Evolutionary conservation across 2,113 vertebrate species (phyloP).

Genomic region (Zosterops pallidus): DNA sequence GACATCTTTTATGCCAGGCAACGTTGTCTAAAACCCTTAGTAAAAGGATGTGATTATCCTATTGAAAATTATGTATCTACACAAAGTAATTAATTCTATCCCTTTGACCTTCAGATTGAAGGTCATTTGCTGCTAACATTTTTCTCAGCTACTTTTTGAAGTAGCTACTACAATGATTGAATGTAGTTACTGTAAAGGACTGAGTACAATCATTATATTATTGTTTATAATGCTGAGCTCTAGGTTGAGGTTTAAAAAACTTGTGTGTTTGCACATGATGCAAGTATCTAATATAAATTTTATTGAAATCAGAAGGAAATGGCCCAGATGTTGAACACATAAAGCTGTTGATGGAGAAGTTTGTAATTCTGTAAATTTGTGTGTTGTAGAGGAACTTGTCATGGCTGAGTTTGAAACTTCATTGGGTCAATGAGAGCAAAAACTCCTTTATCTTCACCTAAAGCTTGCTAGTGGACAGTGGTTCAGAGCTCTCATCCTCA

Average conservation of each 20-base stretch:
- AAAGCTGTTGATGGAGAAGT: neutral
- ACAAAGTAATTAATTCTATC: neutral
- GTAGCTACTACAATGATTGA: neutral
- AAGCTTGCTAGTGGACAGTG: neutral
- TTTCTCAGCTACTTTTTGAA: neutral
- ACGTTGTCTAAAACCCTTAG: neutral
- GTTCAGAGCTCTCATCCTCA: neutral
- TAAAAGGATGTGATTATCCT: neutral
- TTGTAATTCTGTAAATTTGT: neutral
- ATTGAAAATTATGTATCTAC: neutral
- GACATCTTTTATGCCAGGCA: neutral
- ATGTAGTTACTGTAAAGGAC: neutral
- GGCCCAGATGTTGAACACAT: neutral
- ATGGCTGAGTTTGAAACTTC: neutral
- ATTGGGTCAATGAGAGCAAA: neutral
- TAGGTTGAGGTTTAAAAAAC: neutral
- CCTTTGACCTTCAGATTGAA: conserved; percentile 2
- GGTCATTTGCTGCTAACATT: neutral
- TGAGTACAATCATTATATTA: neutral
- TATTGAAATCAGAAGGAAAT: neutral
- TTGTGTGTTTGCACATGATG: neutral
- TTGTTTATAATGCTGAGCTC: neutral
- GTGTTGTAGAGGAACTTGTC: neutral
- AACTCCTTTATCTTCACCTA: neutral
- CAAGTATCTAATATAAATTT: neutral